Conservation (phyloP, 2,113 vertebrate genomes). For the Hyperoodon ampullatus region DNA sequence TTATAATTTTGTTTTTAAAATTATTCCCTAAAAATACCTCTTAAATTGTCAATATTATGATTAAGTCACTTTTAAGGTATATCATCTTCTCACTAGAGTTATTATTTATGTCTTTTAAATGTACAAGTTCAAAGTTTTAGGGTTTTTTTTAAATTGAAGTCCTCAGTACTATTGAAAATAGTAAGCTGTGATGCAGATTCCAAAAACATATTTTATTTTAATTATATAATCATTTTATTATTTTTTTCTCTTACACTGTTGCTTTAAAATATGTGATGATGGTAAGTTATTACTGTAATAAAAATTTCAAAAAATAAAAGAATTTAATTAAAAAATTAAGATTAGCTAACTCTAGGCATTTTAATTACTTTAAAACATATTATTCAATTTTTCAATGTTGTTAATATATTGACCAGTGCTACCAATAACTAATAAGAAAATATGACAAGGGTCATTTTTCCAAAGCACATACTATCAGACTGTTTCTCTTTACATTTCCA, state of each 20-base stretch:
- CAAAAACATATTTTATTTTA: neutral
- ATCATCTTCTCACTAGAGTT: neutral
- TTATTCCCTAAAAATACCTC: neutral
- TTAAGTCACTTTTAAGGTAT: neutral
- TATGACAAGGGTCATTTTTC: neutral
- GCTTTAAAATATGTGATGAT: conserved; percentile 29
- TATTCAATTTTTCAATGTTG: neutral
- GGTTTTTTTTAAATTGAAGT: neutral
- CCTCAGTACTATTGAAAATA: conserved; percentile 6
- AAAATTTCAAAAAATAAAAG: neutral
- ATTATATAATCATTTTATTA: neutral
- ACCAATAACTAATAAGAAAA: neutral
- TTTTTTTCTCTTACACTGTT: conserved; percentile 15
- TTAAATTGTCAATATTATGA: neutral
- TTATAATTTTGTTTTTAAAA: conserved; percentile 3
- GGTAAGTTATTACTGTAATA: neutral
- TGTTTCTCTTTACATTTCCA: neutral
- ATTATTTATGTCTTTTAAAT: neutral
- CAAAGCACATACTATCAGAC: neutral
- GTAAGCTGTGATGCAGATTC: neutral
- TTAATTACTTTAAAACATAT: neutral
- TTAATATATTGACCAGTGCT: neutral
- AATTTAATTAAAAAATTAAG: neutral
- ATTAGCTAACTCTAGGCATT: neutral
- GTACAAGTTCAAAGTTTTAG: neutral